phyloP scores from a whole-genome alignment of 30 jellyfish, hydroid and myxozoan species.

The Pelagia noctiluca region DNA sequence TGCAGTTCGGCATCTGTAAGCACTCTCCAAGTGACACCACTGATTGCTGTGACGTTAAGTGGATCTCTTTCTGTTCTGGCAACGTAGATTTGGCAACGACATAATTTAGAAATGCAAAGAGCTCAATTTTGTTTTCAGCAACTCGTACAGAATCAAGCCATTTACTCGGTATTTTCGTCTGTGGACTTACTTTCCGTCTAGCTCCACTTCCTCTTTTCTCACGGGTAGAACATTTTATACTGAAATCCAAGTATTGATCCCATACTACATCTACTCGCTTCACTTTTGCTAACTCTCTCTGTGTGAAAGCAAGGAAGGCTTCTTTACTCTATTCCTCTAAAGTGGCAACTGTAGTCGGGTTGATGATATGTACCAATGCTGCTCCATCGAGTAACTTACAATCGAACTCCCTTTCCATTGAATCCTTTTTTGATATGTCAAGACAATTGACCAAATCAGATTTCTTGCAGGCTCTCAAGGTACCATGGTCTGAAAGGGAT shows the following conservation, averaged over 20 bases:
- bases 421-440: constrained; percentile 16
- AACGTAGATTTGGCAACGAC: no score
- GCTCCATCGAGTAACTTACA: constrained; percentile 49
- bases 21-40: no score
- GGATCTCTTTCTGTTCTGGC: no score
- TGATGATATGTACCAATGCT: constrained; percentile 45
- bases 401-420: no score
- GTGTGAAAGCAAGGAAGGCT: constrained; percentile 24
- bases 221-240: constrained; percentile 31
- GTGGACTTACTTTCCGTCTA: constrained; percentile 17
- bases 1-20: no score
- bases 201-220: constrained; percentile 36
- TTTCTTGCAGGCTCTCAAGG: constrained; percentile 25
- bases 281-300: constrained; percentile 16
- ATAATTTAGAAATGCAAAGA: no score
- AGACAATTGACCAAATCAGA: constrained; percentile 40
- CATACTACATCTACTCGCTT: constrained; percentile 52
- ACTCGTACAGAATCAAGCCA: no score
- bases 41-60: no score
- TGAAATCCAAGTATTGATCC: constrained; percentile 21
- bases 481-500: constrained; percentile 54
- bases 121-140: no score
- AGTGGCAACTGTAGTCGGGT: constrained; percentile 38
- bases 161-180: no score
- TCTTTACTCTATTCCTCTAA: constrained; percentile 23